Evolutionary conservation across 2,797 vertebrate genomes (phyloP).

Genomic region (Gallinago nigripennis): DNA sequence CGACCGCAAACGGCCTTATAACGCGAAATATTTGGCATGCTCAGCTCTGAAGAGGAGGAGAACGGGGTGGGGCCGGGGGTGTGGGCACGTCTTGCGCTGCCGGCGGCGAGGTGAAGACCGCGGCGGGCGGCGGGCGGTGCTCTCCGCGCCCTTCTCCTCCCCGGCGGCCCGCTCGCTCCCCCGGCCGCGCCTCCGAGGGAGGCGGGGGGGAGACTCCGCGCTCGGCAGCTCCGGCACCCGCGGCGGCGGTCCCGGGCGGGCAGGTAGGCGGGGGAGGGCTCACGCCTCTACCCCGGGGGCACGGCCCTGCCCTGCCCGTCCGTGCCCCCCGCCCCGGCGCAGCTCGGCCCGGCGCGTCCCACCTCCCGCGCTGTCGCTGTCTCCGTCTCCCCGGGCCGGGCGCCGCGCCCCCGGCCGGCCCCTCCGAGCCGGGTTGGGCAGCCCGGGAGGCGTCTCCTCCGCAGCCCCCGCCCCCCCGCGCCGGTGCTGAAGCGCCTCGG

Average conservation of each 20-base stretch:
- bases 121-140: neutral
- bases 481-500: slow-evolving; percentile 20
- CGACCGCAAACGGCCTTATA: neutral
- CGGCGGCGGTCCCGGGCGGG: neutral
- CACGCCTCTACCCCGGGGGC: neutral
- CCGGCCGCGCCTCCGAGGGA: too few relatives aligned
- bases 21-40: neutral
- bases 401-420: slow-evolving; percentile 29
- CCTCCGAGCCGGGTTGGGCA: slow-evolving; percentile 47
- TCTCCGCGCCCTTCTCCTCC: rapidly evolving
- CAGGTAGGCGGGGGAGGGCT: neutral
- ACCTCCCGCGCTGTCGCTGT: neutral
- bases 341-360: neutral
- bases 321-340: too few relatives aligned
- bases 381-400: neutral
- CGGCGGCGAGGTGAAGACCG: rapidly evolving
- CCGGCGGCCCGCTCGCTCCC: too few relatives aligned
- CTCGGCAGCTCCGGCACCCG: neutral
- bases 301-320: too few relatives aligned
- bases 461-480: slow-evolving; percentile 52
- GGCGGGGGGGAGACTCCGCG: neutral
- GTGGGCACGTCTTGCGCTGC: neutral
- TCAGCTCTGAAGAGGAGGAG: neutral
- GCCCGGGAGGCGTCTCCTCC: slow-evolving; percentile 56
- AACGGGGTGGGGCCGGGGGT: neutral